Percentiles rank a stretch among this genome's conserved stretches.
Evolutionary conservation across 2,113 vertebrate genomes (phyloP).

Genomic region (Aspiorhynchus laticeps): DNA sequence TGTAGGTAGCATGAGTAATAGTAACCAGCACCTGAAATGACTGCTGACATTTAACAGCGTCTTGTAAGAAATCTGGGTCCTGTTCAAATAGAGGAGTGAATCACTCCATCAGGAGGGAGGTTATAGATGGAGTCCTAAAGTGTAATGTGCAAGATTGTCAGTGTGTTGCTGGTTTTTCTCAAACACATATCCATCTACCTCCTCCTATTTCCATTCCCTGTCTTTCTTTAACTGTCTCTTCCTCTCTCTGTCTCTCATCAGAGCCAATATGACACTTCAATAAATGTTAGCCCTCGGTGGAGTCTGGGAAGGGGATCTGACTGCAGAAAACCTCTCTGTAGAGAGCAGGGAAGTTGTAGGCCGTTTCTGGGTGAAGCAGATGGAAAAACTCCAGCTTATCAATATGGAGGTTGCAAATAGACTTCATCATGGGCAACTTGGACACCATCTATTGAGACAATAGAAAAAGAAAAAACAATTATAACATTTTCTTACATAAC

Average conservation of each 20-base stretch:
- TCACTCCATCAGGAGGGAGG: slow-evolving; percentile 53
- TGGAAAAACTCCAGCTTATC: slow-evolving; percentile 92
- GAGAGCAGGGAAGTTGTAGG: slow-evolving; percentile 85
- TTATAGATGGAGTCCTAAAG: slow-evolving; percentile 66
- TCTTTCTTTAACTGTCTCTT: slow-evolving; percentile 35
- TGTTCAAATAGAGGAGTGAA: slow-evolving; percentile 53
- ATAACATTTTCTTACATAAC: not conserved
- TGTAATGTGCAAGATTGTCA: slow-evolving; percentile 78
- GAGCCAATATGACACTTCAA: slow-evolving; percentile 10
- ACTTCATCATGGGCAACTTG: slow-evolving; percentile 87
- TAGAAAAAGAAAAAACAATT: not conserved
- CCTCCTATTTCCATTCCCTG: slow-evolving; percentile 42
- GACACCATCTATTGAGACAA: slow-evolving; percentile 80
- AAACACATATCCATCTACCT: slow-evolving; percentile 36
- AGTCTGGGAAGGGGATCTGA: slow-evolving; percentile 84
- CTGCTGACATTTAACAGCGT: slow-evolving; percentile 13
- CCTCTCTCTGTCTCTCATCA: slow-evolving; percentile 44
- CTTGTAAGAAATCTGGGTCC: slow-evolving; percentile 48
- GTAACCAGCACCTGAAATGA: slow-evolving; percentile 51
- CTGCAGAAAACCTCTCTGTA: slow-evolving; percentile 89
- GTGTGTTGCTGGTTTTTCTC: slow-evolving; percentile 68
- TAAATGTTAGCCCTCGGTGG: slow-evolving; percentile 77
- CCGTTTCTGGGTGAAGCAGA: slow-evolving; percentile 86
- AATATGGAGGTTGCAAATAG: slow-evolving; percentile 89
- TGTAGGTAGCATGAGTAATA: slow-evolving; percentile 60